Base-by-base conservation (phyloP, 2,797 vertebrate species). In the Propithecus deckenii region DNA sequence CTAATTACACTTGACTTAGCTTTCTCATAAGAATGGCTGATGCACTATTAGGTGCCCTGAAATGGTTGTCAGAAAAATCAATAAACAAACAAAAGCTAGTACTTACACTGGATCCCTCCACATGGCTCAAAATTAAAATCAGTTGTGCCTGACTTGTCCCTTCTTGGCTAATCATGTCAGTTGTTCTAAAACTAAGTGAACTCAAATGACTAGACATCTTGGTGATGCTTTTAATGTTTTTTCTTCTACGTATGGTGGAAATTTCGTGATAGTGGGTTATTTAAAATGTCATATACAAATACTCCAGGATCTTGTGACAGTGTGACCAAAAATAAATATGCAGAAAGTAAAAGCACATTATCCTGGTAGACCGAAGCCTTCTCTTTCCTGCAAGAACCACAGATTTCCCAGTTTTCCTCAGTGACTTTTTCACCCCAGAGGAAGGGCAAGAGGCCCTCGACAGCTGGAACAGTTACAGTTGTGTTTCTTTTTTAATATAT, bases 81-180 rank as follows among this genome's bases (percentile, higher is more conserved):
- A 43, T 8, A 79, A 72, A 76, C 12, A 89, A 83, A 83, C 1
- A 61, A 80, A 81, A 94, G 43, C 43, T 22, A 38, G 74, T 43
- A 59, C 46, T 28, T 59, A 80, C 2, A 48, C 2, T 32, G 55
- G 35, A 89, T 46, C 35, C 17, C 12, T 5, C 59, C 67, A 67
- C 23, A 67, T 65, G 76, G 38, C 79, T 97, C 65, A 30, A 76
- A 84, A 93, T 71, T 89, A 87, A 87, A 75, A 87, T 52, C 76
- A 81, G 85, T 32, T 50, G 55, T 35, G 17, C 30, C 61, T 38
- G 14, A 50, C 65, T 80, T 89, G 23, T 10, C 14, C 48, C 57
- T 13, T 86, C 79, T 30, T 15, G 72, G 57, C 35, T 78, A 50
- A 69, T 32, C 52, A 25, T 32, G 22, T 20, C 52, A 76, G 74